Evolutionary conservation across 2,888 invertebrate genomes (phyloP).

Genomic region (Heliothis peltigera): DNA sequence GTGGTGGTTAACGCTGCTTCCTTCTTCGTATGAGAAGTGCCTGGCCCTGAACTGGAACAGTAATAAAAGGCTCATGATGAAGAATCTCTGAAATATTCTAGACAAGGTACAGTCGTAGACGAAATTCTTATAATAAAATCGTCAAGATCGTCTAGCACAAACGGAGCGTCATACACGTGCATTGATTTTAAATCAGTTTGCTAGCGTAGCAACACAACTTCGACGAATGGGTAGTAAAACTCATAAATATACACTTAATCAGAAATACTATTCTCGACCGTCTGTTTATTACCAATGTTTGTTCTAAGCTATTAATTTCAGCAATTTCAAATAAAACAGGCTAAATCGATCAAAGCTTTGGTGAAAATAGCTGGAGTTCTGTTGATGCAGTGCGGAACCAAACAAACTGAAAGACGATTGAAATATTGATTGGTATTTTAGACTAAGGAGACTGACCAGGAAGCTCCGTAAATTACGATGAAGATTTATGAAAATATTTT

Average conservation of each 20-base stretch:
- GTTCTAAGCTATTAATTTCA: conserved; percentile 21
- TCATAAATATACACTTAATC: conserved; percentile 31
- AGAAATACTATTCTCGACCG: conserved; percentile 33
- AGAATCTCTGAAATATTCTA: too few relatives aligned
- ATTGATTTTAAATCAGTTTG: conserved; percentile 35
- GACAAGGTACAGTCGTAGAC: conserved; percentile 10
- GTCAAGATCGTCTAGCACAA: conserved; percentile 43
- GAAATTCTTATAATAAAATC: conserved; percentile 34
- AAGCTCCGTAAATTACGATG: conserved; percentile 31
- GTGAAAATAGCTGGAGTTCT: conserved; percentile 53
- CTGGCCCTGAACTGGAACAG: too few relatives aligned
- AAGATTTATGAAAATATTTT: conserved; percentile 31
- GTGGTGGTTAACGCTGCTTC: too few relatives aligned
- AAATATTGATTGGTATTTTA: conserved; percentile 46
- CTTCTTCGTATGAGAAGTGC: too few relatives aligned
- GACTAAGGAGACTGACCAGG: conserved; percentile 37
- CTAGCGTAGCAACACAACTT: conserved; percentile 30
- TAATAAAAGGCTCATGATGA: too few relatives aligned
- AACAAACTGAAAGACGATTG: conserved; percentile 37
- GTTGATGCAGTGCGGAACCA: conserved; percentile 30
- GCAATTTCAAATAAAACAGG: conserved; percentile 42
- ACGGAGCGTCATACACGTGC: conserved; percentile 18
- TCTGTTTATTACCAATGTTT: conserved; percentile 33
- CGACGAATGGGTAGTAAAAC: conserved; percentile 11
- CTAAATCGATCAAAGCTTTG: conserved; percentile 44